Base-by-base conservation (phyloP, 92 coral and sea anemone genomes). In the Heteractis magnifica region DNA sequence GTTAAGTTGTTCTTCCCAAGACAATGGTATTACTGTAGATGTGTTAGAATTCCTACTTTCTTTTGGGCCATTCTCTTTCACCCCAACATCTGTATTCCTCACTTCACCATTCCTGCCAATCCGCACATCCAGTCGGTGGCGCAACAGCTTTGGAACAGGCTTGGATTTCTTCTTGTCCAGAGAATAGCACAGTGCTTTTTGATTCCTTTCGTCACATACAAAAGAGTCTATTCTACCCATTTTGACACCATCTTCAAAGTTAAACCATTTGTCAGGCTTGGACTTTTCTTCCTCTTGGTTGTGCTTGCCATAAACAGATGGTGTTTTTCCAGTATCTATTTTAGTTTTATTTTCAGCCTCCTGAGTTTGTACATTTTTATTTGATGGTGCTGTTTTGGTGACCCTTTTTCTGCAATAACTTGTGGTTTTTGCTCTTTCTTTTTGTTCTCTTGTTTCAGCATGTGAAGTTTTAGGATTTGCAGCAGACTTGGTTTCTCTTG, bases 1-100 rank as follows among this genome's bases (percentile, higher is more conserved):
- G 72, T 93, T 88, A 15, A 93, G 85, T 78, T 91, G 98, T 60
- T 93, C 95, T 60, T 93, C 95, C 98, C 98, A 93, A 58, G 93
- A 91, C 51, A 93, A 65, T 10, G 98, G 98, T 12, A 90, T 93
- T 18, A 88, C 65, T 62, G 91, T 83, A 1, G 55, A 53, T 58
- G 79, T 89, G 48, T 73, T 81, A 26, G 44, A 71, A 6, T 79
- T 51, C 13, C 20, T 51, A 65, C 23, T 50, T 9, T 64, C 82
- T 53, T 9, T 75, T 19, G 10, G 50, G 0, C 41, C 81, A 76
- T 71, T 82, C 21, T 56, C 80, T 62, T 20, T 60, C n/a, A 56
- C 50, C 74, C 59, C 79, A 48, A 65, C 19, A 53, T 65, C 82
- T 21, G 12, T 86, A 56, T 74, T 70, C 85, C 86, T 89, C n/a